These are phyloP conservation scores for Drosophila parthenogenetica DNA, from an alignment of 2,888 invertebrate genomes.

Conservation along the genomic window DNA sequence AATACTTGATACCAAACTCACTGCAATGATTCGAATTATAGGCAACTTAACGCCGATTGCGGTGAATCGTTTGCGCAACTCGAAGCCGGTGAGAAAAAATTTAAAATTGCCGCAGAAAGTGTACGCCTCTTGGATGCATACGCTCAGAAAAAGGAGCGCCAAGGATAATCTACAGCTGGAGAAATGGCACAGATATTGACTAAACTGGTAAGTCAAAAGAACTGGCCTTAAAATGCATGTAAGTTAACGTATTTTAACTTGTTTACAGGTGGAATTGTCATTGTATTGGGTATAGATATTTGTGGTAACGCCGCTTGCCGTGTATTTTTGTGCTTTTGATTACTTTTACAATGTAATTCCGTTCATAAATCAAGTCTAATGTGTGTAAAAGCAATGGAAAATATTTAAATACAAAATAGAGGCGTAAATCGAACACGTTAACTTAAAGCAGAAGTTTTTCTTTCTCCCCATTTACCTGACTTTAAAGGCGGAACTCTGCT, in stretches of 20 bases:
- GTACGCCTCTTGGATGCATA: not conserved
- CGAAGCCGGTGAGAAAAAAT: constrained; percentile 1
- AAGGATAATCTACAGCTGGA: not conserved
- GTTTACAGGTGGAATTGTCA: not conserved
- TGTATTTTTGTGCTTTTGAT: constrained; percentile 28
- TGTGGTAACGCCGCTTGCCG: not conserved
- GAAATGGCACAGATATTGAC: not conserved
- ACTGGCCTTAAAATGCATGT: not conserved
- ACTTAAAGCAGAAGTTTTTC: not conserved
- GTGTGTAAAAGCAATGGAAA: constrained; percentile 37
- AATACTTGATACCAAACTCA: not conserved
- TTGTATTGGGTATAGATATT: not conserved
- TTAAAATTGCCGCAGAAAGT: not conserved
- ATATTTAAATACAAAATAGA: constrained; percentile 20
- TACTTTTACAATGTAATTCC: constrained; percentile 25
- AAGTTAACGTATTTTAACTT: not conserved
- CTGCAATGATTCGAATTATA: constrained; percentile 19
- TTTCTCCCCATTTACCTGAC: constrained; percentile 2
- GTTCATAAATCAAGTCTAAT: not conserved
- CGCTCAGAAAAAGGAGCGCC: not conserved
- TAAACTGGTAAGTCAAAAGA: not conserved
- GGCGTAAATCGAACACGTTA: constrained; percentile 5
- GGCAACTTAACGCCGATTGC: constrained; percentile 23
- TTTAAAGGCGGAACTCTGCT: constrained; percentile 1
- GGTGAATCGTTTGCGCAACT: constrained; percentile 26